A percentile compares a stretch with the other conserved stretches of the same genome.
phyloP scores from a whole-genome alignment of 2,888 invertebrate species.

The Lysandra bellargus region DNA sequence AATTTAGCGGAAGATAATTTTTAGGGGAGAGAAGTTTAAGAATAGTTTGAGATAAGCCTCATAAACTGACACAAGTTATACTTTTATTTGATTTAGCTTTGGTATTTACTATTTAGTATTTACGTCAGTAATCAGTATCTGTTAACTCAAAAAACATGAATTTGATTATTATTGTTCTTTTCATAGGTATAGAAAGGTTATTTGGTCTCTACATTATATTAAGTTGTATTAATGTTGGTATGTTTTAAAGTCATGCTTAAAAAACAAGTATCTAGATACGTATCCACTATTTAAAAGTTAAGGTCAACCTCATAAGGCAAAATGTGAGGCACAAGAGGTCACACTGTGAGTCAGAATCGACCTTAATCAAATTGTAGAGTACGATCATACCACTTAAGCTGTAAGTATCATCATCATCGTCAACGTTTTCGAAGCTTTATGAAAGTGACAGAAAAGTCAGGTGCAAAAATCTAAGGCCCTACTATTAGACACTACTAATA shows the following conservation, averaged over 20 bases:
- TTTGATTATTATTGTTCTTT: no score
- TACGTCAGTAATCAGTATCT: no score
- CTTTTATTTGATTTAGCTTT: neutral
- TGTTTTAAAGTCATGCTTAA: neutral
- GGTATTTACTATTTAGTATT: no score
- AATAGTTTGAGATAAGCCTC: neutral
- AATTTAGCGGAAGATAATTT: neutral
- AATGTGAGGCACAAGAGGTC: constrained; percentile 1
- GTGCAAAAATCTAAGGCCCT: no score
- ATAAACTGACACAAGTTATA: neutral
- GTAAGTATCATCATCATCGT: no score
- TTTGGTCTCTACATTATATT: no score
- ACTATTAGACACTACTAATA: no score
- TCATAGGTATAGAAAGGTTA: no score
- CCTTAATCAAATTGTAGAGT: neutral
- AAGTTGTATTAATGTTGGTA: no score
- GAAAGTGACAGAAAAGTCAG: no score
- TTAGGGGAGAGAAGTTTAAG: neutral
- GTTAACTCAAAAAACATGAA: no score
- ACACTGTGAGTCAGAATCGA: neutral
- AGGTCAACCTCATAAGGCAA: neutral
- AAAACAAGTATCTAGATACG: neutral
- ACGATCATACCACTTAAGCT: neutral
- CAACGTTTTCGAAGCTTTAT: no score
- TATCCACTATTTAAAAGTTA: neutral